phyloP scores from a whole-genome alignment of 2,888 invertebrate genomes.

The Ectobius pallidus region DNA sequence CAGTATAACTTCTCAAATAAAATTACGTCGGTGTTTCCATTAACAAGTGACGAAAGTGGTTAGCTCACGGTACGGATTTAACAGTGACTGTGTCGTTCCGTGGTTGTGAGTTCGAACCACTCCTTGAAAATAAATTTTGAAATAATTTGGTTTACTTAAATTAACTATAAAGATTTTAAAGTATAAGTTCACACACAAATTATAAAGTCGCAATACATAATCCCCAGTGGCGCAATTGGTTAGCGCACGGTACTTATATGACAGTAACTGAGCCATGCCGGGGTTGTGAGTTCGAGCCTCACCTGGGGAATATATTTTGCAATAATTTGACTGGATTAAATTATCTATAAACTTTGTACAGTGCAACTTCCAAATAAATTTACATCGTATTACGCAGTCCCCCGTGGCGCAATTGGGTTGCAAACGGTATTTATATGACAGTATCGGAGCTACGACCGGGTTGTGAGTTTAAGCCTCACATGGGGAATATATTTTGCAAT shows the following conservation, averaged over 20 bases:
- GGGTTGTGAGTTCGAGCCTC: conserved; percentile 99
- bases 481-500: conserved; percentile 68
- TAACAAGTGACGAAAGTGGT: conserved; percentile 44
- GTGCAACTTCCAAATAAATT: no score
- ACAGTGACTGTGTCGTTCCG: conserved; percentile 83
- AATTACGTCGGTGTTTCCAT: no score
- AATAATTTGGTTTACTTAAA: no score
- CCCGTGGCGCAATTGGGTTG: conserved; percentile 44
- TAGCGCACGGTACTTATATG: conserved; percentile 44
- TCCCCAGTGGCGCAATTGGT: conserved; percentile 44
- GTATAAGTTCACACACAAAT: no score
- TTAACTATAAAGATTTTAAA: no score
- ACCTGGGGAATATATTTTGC: conserved; percentile 69
- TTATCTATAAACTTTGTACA: no score
- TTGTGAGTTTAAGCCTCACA: conserved; percentile 99
- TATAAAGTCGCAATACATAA: no score
- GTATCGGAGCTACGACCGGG: conserved; percentile 90
- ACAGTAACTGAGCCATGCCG: conserved; percentile 81
- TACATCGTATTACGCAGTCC: no score
- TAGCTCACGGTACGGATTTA: conserved; percentile 44
- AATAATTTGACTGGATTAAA: no score
- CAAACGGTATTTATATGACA: conserved; percentile 44
- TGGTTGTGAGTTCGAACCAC: conserved; percentile 99
- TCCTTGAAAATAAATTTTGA: conserved; percentile 75
- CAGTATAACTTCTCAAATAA: no score